A percentile compares a stretch with the other conserved stretches of the same genome.
These are phyloP conservation scores for Lamellibrachia luymesi DNA, from an alignment of 1,140 invertebrate species.

Conservation along the genomic window DNA sequence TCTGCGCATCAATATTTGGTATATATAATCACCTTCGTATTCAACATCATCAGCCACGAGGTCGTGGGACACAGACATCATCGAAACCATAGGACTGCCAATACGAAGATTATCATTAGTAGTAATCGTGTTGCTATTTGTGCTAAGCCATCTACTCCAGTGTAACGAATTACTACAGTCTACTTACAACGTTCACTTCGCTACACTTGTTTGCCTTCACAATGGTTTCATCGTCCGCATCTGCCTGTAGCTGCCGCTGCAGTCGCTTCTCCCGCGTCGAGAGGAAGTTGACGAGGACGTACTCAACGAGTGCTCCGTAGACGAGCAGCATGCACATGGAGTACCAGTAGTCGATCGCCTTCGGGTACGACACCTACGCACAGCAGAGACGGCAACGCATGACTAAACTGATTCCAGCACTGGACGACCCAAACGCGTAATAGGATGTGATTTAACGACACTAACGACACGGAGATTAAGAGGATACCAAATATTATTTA, in stretches of 20 bases:
- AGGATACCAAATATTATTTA: too few species aligned
- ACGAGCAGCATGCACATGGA: constrained; percentile 89
- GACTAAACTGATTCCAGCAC: too few species aligned
- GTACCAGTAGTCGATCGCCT: constrained; percentile 92
- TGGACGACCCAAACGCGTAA: too few species aligned
- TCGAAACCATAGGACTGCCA: too few species aligned
- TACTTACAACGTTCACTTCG: background rate
- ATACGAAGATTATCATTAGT: too few species aligned
- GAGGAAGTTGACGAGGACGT: constrained; percentile 77
- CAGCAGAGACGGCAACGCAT: too few species aligned
- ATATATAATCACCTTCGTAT: too few species aligned
- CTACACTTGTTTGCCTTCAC: background rate
- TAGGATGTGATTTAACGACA: too few species aligned
- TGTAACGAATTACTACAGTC: background rate
- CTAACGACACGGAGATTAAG: too few species aligned
- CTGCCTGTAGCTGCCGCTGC: background rate
- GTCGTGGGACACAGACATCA: background rate
- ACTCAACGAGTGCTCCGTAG: constrained; percentile 88
- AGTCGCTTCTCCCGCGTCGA: constrained; percentile 14
- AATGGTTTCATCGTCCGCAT: background rate
- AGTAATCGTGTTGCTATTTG: too few species aligned
- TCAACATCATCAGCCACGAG: too few species aligned
- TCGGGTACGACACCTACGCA: constrained; percentile 60
- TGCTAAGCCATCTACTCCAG: background rate
- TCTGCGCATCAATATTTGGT: too few species aligned